Evolutionary conservation across 1,140 invertebrate species (phyloP).

Genomic region (Chelonus insularis): DNA sequence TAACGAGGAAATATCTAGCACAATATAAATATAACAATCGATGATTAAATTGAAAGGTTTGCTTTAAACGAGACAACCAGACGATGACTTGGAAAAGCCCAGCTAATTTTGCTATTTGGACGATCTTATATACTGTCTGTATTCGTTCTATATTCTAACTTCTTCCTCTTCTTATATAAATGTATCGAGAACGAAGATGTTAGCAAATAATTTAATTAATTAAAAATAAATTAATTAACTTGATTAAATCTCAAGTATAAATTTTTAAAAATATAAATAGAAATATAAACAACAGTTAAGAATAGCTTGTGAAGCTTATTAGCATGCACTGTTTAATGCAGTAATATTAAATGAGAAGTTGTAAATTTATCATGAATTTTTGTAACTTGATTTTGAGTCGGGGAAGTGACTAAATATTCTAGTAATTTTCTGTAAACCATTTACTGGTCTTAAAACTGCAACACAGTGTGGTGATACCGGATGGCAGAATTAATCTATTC

Average conservation of each 20-base stretch:
- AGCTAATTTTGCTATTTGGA: slow-evolving; percentile 44
- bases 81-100: slow-evolving; percentile 43
- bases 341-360: too few relatives aligned
- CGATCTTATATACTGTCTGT: not conserved
- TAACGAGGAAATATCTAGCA: not conserved
- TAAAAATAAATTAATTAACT: not conserved
- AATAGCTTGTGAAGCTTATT: too few relatives aligned
- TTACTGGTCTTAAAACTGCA: slow-evolving; percentile 15
- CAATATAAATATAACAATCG: not conserved
- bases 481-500: slow-evolving; percentile 26
- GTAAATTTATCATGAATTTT: too few relatives aligned
- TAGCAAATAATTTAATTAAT: too few relatives aligned
- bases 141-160: not conserved
- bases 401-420: too few relatives aligned
- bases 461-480: slow-evolving; percentile 12
- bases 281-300: too few relatives aligned
- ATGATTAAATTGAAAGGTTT: not conserved
- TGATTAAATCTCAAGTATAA: not conserved
- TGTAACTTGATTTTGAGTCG: too few relatives aligned
- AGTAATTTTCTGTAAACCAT: slow-evolving; percentile 22
- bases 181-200: too few relatives aligned
- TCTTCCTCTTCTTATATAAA: not conserved
- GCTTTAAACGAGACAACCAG: slow-evolving; percentile 24
- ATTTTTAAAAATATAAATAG: not conserved
- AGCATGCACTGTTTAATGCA: too few relatives aligned